Evolutionary conservation across 2,113 vertebrate species (phyloP).

Genomic region (Dicentrarchus labrax): DNA sequence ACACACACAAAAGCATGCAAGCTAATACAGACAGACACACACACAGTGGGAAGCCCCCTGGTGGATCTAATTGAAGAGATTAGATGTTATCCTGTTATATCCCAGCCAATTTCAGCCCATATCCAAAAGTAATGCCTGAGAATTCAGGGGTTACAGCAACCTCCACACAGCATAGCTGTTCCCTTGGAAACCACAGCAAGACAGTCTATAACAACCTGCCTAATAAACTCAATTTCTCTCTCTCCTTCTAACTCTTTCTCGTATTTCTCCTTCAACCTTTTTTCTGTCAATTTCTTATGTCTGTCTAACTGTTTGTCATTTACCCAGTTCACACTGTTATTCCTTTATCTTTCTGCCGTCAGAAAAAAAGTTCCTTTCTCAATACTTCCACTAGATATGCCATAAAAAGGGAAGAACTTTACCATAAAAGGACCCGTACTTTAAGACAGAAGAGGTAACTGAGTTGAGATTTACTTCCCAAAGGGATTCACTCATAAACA

Average conservation of each 20-base stretch:
- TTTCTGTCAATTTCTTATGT: slow-evolving; percentile 14
- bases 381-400: slow-evolving; percentile 19
- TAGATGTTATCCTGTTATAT: slow-evolving; percentile 83
- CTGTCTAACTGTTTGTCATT: slow-evolving; percentile 29
- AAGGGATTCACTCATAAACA: not conserved
- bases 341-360: slow-evolving; percentile 14
- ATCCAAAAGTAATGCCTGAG: slow-evolving; percentile 76
- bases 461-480: not conserved
- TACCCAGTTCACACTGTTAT: not conserved
- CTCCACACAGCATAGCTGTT: slow-evolving; percentile 68
- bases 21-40: slow-evolving; percentile 48
- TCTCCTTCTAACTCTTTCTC: not conserved
- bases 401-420: slow-evolving; percentile 13
- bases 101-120: slow-evolving; percentile 80
- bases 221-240: slow-evolving; percentile 58
- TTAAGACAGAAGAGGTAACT: slow-evolving; percentile 1
- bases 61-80: slow-evolving; percentile 84
- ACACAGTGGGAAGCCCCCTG: slow-evolving; percentile 63
- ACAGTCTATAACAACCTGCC: slow-evolving; percentile 65
- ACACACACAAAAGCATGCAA: slow-evolving; percentile 14
- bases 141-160: slow-evolving; percentile 77
- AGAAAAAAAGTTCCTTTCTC: not conserved
- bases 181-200: slow-evolving; percentile 80
- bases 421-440: not conserved
- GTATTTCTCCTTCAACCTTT: slow-evolving; percentile 19